Evolutionary conservation across 1,140 invertebrate genomes (phyloP), one percentile per base, ranked within the genome.

Genomic region (Zaprionus ghesquierei): DNA sequence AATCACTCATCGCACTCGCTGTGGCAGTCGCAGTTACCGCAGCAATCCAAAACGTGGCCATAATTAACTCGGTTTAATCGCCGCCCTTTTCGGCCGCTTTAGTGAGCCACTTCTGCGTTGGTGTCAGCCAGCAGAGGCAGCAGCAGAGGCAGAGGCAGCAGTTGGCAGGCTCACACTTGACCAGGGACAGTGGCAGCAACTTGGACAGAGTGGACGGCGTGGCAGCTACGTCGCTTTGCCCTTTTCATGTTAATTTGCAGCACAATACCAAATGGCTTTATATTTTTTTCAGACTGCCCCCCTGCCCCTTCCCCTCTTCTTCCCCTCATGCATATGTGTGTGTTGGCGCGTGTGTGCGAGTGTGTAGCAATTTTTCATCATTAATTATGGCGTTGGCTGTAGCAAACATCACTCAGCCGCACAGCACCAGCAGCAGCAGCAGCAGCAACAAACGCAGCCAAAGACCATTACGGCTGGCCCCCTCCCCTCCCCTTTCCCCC

Each of bases 31-130:
- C 35, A 41, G n/a, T 71, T 72, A 66, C 54, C 69, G 66, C 69
- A 68, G 65, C 71, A 74, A 62, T 74, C 66, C 65, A 69, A 72
- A 74, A 74, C 65, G 71, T 74, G 74, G 79, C 74, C 82, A 82
- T 86, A 86, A 87, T 86, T 86, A 86, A 86, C 82, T 86, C 75
- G 87, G 87, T 86, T 86, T 87, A 87, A 86, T 87, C 81, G 80
- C 75, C 64, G 27, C 44, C 62, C 69, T 23, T 53, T 38, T 22
- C 49, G n/a, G 20, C 12, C 33, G 50, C 82, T 86, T 86, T 87
- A 87, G 82, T 87, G 81, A 64, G 79, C 64, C 82, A 87, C 78
- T 81, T 81, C 51, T 74, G 35, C 35, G 53, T 78, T 77, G 86
- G 69, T 74, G 31, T 33, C 31, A 33, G 31, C 10, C 31, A 33